Evolutionary conservation across 2,797 vertebrate genomes (phyloP).

Genomic region (Acestrorhynchus altus): DNA sequence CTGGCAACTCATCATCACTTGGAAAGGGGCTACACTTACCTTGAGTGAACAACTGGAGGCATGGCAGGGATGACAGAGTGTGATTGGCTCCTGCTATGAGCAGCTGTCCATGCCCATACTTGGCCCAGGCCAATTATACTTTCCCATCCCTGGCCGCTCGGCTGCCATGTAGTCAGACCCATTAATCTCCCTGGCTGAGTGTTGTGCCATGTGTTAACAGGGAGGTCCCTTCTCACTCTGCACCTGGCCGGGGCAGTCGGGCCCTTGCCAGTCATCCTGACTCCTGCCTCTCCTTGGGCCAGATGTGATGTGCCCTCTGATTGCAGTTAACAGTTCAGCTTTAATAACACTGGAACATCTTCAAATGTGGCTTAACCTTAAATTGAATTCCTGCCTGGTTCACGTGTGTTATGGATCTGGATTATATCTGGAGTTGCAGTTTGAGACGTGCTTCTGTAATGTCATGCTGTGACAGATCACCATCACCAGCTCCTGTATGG

Average conservation of each 20-base stretch:
- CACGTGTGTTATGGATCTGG: background rate
- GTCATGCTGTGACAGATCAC: too few relatives aligned
- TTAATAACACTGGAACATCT: slow-evolving; percentile 43
- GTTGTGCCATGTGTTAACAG: slow-evolving; percentile 78
- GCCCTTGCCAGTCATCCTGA: slow-evolving; percentile 78
- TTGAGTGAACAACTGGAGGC: slow-evolving; percentile 76
- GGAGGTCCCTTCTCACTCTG: slow-evolving; percentile 68
- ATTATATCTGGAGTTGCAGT: too few relatives aligned
- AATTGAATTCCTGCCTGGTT: slow-evolving; percentile 4
- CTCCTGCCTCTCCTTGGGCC: slow-evolving; percentile 59
- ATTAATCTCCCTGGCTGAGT: slow-evolving; percentile 84
- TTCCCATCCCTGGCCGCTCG: slow-evolving; percentile 78
- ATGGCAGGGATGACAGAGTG: slow-evolving; percentile 70
- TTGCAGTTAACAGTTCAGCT: slow-evolving; percentile 50
- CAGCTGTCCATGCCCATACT: slow-evolving; percentile 83
- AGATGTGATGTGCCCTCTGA: slow-evolving; percentile 54
- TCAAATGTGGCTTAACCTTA: slow-evolving; percentile 22
- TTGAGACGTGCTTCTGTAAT: too few relatives aligned
- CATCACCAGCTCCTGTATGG: too few relatives aligned
- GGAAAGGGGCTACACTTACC: slow-evolving; percentile 62
- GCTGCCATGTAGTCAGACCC: slow-evolving; percentile 80
- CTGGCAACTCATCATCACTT: slow-evolving; percentile 59
- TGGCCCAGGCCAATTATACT: slow-evolving; percentile 83
- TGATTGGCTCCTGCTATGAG: slow-evolving; percentile 84
- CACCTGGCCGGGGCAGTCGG: slow-evolving; percentile 73